Evolutionary conservation across 2,113 vertebrate species (phyloP), one percentile per base, ranked within the genome.

Genomic region (Elephantulus edwardii): DNA sequence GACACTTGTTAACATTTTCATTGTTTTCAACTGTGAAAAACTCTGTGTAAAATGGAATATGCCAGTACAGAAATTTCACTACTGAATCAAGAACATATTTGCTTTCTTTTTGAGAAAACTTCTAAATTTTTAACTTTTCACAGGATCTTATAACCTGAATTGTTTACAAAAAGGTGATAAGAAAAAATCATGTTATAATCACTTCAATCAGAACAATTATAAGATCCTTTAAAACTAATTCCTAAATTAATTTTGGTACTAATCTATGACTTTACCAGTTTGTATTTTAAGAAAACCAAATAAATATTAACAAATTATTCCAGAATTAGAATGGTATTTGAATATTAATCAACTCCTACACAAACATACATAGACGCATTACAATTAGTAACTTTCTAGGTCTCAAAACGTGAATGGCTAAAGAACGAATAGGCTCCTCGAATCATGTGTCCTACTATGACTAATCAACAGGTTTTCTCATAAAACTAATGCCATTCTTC

Each of bases 61-160:
- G 70, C 46, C 16, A 66, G 33, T 80, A 86, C 76, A 33, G 2
- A 81, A 88, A 76, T 38, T 62, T 19, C 48, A 38, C 33, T 78
- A 70, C 40, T 88, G 8, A 2, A 70, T 70, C 77, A 6, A 40
- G 64, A 40, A 58, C 26, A 82, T 30, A 71, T 50, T 91, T 56
- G n/a, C 87, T 82, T 80, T 88, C 50, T 76, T 70, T 33, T 86
- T 83, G 12, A 56, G 33, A 78, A 85, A 89, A 77, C 30, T 50
- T 44, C n/a, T n/a, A n/a, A n/a, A 66, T 20, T 24, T 62, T 89
- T 80, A 38, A 35, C 44, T 44, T 86, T 72, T 60, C 19, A 80
- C 10, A 76, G 24, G 14, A 64, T 48, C 50, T 64, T 85, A 0
- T 68, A 54, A 94, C 33, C 17, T 48, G 70, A 86, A 88, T 48